Evolutionary conservation across 2,797 vertebrate genomes (phyloP), one percentile per base, ranked within the genome.

Genomic region (Selene dorsalis): DNA sequence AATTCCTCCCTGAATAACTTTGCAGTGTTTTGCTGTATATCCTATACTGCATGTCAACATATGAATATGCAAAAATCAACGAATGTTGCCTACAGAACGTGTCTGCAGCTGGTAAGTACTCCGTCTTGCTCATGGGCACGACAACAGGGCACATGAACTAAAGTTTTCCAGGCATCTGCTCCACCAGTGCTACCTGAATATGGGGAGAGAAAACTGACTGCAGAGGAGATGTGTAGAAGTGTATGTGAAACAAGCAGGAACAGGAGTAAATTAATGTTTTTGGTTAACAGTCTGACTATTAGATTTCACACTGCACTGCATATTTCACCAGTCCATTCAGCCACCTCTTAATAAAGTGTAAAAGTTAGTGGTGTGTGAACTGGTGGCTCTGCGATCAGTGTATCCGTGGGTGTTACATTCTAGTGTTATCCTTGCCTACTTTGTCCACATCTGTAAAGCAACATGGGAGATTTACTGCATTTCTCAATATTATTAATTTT

Each of bases 321-420:
- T 81, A 70, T 86, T 66, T 69, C 50, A 64, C 50, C 68, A 43
- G 50, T 65, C 39, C 59, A 69, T 60, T 67, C 32, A 47, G 17
- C 57, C 39, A 47, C n/a, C 10, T 39, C 47, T 14, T 69, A 18
- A 50, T 39, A 61, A 16, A 56, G 45, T 48, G 11, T 20, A 47
- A 69, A 22, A 64, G 43, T 77, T 2, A 39, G 30, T 18, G n/a
- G 26, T 24, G 74, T 72, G 60, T 17, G 38, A 18, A 13, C 45
- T 13, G 43, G 20, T 38, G n/a, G 16, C 16, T 72, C n/a, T 43
- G 20, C 14, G 28, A 16, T 45, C 16, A 20, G 39, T 18, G 28
- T 9, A 35, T 32, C 22, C 30, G 58, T 48, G 32, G 32, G 32
- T 72, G 24, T 32, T 6, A 38, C 47, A 24, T 50, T 38, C 11